Base-by-base conservation (phyloP, 2,888 invertebrate species). In the Laspeyria flexula region DNA sequence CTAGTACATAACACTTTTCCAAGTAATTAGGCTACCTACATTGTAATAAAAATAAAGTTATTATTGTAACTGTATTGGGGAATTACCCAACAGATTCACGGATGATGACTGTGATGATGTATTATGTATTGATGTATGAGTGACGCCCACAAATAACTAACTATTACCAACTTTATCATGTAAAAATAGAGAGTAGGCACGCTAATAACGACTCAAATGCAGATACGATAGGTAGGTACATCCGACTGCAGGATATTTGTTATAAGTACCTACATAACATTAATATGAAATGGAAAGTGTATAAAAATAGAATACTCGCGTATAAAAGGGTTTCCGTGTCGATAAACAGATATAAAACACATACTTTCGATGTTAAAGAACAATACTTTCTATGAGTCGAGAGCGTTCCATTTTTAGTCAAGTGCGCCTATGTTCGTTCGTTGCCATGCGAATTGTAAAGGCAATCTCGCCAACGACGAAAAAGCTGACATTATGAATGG, bases 331-430 rank as follows among this genome's bases (percentile, higher is more conserved):
- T 70, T 71, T 68, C 65, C 71, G 58, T 73, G 62, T 74, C 71
- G 78, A 81, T 82, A 77, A 77, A 79, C 69, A 73, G 67, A 75
- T 62, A 72, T 70, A 73, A 71, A 58, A 70, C 48, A 71, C 65
- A 68, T 71, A 77, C 72, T 79, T 80, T 78, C 78, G 73, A 76
- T 82, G 77, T 77, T 74, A 74, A 73, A 77, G 70, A 83, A 83
- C 78, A 85, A 83, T 83, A 88, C 87, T 88, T 90, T 88, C 86
- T 86, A 83, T 75, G 75, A 75, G 74, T 78, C 81, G 83, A 82
- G 83, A 83, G 79, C 73, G 86, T 86, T 88, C 90, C 90, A 86
- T 86, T 87, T 89, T 86, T 85, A 88, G 87, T 85, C 62, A 79
- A 81, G 68, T 79, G 73, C 74, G 77, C 77, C 73, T 67, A 68